phyloP scores from a whole-genome alignment of 2,797 vertebrate genomes.

The Pogoniulus pusillus region DNA sequence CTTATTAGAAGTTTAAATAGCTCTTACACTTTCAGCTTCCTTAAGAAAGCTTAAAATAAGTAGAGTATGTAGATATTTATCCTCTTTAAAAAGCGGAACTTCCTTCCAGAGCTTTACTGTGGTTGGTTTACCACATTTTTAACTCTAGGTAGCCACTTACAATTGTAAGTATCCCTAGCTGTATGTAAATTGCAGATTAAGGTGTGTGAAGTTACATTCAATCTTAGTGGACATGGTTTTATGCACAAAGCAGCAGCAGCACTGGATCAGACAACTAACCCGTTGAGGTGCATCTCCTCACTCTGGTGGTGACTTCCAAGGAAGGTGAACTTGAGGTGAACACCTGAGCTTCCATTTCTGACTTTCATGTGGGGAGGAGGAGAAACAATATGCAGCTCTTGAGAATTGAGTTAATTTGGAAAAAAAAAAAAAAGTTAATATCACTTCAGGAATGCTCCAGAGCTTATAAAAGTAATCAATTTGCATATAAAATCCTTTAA shows the following conservation, averaged over 20 bases:
- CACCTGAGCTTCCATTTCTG: conserved; percentile 27
- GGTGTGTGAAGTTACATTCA: background rate
- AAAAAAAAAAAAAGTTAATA: background rate
- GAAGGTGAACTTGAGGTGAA: conserved; percentile 47
- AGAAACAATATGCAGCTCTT: conserved; percentile 48
- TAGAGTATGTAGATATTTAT: background rate
- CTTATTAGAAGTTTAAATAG: background rate
- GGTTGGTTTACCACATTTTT: background rate
- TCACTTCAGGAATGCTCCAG: conserved; percentile 51
- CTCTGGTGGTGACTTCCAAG: background rate
- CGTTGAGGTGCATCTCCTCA: background rate
- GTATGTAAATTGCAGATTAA: background rate
- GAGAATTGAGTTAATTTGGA: conserved; percentile 62
- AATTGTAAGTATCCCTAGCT: background rate
- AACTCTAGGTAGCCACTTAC: background rate
- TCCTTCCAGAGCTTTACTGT: background rate
- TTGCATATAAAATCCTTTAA: conserved; percentile 66
- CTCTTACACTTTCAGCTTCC: background rate
- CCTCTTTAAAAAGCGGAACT: background rate
- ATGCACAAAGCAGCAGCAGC: background rate
- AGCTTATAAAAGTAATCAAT: conserved; percentile 68
- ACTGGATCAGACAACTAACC: background rate
- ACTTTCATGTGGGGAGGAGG: conserved; percentile 9
- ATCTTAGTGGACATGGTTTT: background rate
- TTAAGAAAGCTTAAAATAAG: background rate